Conservation (phyloP, 2,113 vertebrate genomes). For the Dunckerocampus dactyliophorus region DNA sequence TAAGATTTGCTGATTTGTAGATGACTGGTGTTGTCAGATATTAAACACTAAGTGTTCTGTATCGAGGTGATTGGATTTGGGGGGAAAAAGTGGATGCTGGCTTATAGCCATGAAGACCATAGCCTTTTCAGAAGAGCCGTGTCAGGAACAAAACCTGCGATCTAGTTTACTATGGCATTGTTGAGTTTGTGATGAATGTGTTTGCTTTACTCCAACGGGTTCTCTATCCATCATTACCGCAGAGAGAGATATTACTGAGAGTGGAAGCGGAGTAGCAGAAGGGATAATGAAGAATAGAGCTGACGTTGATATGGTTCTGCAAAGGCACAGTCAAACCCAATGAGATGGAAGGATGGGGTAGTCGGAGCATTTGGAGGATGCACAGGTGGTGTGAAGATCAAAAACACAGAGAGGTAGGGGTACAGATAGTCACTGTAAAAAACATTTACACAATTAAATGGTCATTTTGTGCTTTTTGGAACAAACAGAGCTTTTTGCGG, state of each 20-base stretch:
- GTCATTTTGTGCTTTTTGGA: neutral
- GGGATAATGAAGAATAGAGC: slow-evolving; percentile 38
- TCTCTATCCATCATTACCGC: slow-evolving; percentile 57
- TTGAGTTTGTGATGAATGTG: slow-evolving; percentile 61
- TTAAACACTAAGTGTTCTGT: neutral
- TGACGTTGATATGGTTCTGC: slow-evolving; percentile 14
- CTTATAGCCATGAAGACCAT: slow-evolving; percentile 4
- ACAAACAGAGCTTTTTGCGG: neutral
- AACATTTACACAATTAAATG: neutral
- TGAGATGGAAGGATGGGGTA: slow-evolving; percentile 3
- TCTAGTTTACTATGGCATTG: slow-evolving; percentile 52
- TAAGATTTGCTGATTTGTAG: too few species aligned
- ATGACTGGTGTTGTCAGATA: neutral
- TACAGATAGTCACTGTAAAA: neutral
- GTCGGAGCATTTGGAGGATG: slow-evolving; percentile 10
- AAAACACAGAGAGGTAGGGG: neutral
- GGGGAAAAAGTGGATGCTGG: neutral
- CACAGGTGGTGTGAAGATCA: slow-evolving; percentile 1
- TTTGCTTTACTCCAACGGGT: slow-evolving; percentile 26
- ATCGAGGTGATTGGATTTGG: slow-evolving; percentile 9
- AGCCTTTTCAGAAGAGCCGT: slow-evolving; percentile 19
- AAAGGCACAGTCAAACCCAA: slow-evolving; percentile 19
- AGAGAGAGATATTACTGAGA: slow-evolving; percentile 47
- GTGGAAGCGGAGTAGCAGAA: slow-evolving; percentile 31
- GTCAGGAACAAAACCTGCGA: slow-evolving; percentile 20